phyloP scores from a whole-genome alignment of 1,140 invertebrate genomes.

The Drosophila lowei region DNA sequence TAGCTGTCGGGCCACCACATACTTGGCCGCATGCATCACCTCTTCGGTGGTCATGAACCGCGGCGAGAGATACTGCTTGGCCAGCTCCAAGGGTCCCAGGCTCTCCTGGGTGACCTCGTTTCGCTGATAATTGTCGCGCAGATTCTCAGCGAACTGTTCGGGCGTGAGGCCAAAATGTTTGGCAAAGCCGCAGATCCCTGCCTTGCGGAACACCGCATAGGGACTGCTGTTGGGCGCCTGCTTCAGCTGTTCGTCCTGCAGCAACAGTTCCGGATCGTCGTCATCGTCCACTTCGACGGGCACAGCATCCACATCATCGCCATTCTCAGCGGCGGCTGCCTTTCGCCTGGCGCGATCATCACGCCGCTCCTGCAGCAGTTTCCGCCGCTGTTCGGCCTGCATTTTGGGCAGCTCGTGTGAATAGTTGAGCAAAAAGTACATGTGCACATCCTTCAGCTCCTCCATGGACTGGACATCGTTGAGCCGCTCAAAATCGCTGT shows the following conservation, averaged over 20 bases:
- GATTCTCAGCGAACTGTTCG: constrained; percentile 98
- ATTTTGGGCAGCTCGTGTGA: constrained; percentile 92
- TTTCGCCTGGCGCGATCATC: constrained; percentile 83
- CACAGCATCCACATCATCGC: constrained; percentile 83
- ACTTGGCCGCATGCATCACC: constrained; percentile 93
- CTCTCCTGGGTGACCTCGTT: constrained; percentile 97
- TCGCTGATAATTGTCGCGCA: constrained; percentile 97
- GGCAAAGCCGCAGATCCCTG: constrained; percentile 93
- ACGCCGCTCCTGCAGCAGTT: constrained; percentile 86
- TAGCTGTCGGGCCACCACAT: constrained; percentile 97
- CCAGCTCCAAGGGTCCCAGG: constrained; percentile 90
- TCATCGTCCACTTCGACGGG: constrained; percentile 83
- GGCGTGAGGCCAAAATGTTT: constrained; percentile 97
- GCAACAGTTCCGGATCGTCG: constrained; percentile 85
- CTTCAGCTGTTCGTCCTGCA: constrained; percentile 87
- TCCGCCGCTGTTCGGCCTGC: constrained; percentile 89
- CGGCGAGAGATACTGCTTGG: constrained; percentile 88
- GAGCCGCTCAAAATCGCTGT: constrained; percentile 93
- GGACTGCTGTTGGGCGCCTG: constrained; percentile 93
- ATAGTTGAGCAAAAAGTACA: constrained; percentile 97
- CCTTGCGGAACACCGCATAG: constrained; percentile 93
- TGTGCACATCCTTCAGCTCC: constrained; percentile 96
- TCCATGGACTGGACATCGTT: constrained; percentile 93
- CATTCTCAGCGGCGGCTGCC: constrained; percentile 83
- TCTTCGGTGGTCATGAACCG: constrained; percentile 87